A percentile compares a stretch with the other conserved stretches of the same genome.
Conservation (phyloP, 2,888 invertebrate species). For the Spisula subtruncata region DNA sequence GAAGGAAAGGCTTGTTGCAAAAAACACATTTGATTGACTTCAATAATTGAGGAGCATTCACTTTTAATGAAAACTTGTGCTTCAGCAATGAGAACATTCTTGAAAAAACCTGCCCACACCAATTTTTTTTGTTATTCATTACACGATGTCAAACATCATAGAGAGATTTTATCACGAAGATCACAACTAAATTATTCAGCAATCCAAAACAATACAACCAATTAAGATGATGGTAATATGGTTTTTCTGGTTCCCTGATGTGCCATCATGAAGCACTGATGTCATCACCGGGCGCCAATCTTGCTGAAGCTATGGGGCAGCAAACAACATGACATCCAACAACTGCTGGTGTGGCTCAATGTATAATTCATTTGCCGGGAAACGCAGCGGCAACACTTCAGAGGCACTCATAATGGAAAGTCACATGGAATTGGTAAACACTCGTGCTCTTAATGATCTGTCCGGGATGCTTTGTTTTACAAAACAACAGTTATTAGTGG, state of each 20-base stretch:
- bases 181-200: conserved; percentile 29
- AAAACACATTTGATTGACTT: no score
- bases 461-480: neutral
- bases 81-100: conserved; percentile 1
- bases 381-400: neutral
- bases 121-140: conserved; percentile 17
- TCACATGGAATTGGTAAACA: conserved; percentile 25
- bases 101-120: neutral
- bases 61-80: neutral
- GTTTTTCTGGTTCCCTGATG: conserved; percentile 1
- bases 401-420: neutral
- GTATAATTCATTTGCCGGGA: conserved; percentile 14
- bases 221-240: conserved; percentile 20
- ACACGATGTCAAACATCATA: conserved; percentile 19
- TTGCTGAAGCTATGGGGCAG: neutral
- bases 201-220: conserved; percentile 25
- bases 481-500: neutral
- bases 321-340: neutral
- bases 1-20: no score
- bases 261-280: neutral
- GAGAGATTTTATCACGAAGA: neutral
- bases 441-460: neutral
- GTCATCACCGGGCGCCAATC: neutral
- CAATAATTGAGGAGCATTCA: no score
- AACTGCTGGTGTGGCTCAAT: neutral